Evolutionary conservation across 2,888 invertebrate species (phyloP).

Genomic region (Lepeophtheirus nordmannii): DNA sequence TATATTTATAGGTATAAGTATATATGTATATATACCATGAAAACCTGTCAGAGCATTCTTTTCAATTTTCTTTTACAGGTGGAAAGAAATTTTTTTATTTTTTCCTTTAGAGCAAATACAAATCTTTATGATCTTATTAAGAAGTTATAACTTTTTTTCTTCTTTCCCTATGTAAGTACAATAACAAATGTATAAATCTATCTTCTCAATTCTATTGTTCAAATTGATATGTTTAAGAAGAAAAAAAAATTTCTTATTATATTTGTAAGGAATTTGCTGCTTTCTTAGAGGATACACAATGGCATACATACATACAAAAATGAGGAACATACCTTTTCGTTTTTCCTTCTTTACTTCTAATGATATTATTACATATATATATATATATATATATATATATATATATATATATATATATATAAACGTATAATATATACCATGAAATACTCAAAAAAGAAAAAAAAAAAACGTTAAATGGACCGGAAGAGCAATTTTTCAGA

Average conservation of each 20-base stretch:
- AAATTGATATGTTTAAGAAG: constrained; percentile 1
- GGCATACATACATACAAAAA: not conserved
- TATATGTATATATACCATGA: not conserved
- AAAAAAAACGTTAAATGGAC: constrained; percentile 5
- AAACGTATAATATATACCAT: no score
- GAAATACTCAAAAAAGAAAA: no score
- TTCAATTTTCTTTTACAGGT: no score
- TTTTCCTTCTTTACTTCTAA: not conserved
- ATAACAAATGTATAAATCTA: not conserved
- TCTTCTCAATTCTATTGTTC: not conserved
- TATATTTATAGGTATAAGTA: not conserved
- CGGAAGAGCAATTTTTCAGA: not conserved
- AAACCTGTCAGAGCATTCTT: no score
- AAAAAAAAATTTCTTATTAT: not conserved
- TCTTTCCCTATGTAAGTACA: not conserved
- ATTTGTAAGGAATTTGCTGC: not conserved
- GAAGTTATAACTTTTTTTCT: not conserved
- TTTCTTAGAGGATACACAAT: not conserved
- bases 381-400: not conserved
- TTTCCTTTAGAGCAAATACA: not conserved
- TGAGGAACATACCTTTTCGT: not conserved
- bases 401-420: not conserved
- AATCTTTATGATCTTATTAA: constrained; percentile 1
- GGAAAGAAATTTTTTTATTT: no score
- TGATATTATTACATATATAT: not conserved